Evolutionary conservation across 1,140 invertebrate species (phyloP).

Genomic region (Physella acuta): DNA sequence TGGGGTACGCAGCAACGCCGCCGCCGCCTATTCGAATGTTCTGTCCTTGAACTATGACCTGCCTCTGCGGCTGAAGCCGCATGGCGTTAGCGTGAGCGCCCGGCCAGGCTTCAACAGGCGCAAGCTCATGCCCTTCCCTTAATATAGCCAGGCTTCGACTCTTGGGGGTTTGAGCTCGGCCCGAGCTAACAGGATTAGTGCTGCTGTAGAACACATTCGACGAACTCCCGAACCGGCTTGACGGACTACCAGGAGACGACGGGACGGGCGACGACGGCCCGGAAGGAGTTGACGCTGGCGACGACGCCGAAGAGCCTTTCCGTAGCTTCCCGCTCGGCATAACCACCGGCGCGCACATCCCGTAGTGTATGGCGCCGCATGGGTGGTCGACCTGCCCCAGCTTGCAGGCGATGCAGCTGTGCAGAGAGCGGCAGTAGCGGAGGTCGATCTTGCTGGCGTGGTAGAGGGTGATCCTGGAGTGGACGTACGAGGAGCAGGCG

Average conservation of each 20-base stretch:
- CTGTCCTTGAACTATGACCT: conserved; percentile 14
- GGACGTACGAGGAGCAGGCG: conserved; percentile 40
- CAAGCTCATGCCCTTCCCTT: conserved; percentile 22
- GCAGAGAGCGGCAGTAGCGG: conserved; percentile 61
- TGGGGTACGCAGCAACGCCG: background rate
- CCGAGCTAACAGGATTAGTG: background rate
- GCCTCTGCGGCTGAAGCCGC: conserved; percentile 16
- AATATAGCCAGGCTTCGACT: conserved; percentile 20
- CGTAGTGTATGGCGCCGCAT: conserved; percentile 66
- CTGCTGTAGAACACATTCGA: background rate
- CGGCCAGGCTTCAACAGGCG: background rate
- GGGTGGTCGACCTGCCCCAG: conserved; percentile 32
- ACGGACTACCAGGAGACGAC: conserved; percentile 1
- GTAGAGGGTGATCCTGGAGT: conserved; percentile 55
- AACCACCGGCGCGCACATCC: conserved; percentile 64
- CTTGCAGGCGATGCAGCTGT: conserved; percentile 60
- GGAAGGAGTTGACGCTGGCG: conserved; percentile 29
- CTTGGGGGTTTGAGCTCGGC: background rate
- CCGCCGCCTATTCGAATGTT: conserved; percentile 12
- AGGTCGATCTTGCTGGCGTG: conserved; percentile 59
- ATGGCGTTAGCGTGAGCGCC: background rate
- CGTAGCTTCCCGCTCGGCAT: conserved; percentile 52
- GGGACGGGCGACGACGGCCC: conserved; percentile 27
- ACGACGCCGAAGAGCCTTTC: conserved; percentile 12
- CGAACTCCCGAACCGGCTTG: background rate